Percentiles rank a stretch among this genome's conserved stretches.
These are phyloP conservation scores for Astreopora myriophthalma DNA, from an alignment of 64 coral and sea anemone species.

Conservation along the genomic window DNA sequence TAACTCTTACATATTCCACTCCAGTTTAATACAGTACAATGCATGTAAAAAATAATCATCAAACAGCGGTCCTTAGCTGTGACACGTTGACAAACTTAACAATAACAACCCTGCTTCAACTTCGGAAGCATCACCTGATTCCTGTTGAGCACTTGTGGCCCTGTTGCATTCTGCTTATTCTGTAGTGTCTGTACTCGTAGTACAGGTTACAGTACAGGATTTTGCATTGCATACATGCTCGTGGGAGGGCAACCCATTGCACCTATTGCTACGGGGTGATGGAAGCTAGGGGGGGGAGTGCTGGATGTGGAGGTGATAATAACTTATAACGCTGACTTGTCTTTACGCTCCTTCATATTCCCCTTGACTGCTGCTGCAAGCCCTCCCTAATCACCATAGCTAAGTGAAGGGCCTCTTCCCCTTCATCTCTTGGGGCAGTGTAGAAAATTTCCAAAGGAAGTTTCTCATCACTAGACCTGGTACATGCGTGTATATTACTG, in stretches of 20 bases:
- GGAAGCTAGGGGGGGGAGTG: background rate
- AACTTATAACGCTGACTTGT: background rate
- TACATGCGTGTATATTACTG: background rate
- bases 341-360: background rate
- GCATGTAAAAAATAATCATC: no score
- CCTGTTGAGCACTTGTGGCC: background rate
- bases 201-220: background rate
- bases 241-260: background rate
- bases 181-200: background rate
- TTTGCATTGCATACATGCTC: background rate
- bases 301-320: background rate
- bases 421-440: conserved; percentile 20
- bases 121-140: background rate
- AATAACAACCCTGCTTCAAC: background rate
- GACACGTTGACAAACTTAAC: background rate
- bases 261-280: background rate
- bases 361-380: background rate
- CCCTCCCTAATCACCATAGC: conserved; percentile 19
- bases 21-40: no score
- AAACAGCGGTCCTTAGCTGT: no score
- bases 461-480: background rate
- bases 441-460: background rate
- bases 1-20: no score
- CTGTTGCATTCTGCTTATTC: background rate
- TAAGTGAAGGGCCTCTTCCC: conserved; percentile 15